A percentile compares a stretch with the other conserved stretches of the same genome.
Conservation (phyloP, 64 coral and sea anemone species). For the Montipora capricornis region DNA sequence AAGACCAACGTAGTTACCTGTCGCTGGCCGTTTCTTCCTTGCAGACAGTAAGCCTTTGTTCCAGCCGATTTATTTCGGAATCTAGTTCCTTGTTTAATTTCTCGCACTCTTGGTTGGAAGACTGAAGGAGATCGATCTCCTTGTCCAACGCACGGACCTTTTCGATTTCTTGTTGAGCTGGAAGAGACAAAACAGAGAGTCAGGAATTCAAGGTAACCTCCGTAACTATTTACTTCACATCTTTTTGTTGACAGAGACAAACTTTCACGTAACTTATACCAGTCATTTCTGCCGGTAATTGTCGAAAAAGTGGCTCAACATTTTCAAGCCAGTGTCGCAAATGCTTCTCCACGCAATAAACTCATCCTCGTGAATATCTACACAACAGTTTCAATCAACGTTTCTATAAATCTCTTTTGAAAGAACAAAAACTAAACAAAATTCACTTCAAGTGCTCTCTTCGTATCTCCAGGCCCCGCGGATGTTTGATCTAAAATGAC, state of each 20-base stretch:
- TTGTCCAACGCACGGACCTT: conserved; percentile 75
- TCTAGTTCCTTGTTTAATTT: conserved; percentile 82
- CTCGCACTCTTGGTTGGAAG: conserved; percentile 82
- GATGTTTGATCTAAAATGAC: too few relatives aligned
- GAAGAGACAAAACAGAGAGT: background rate
- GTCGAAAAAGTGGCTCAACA: too few relatives aligned
- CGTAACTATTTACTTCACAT: background rate
- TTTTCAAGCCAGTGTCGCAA: too few relatives aligned
- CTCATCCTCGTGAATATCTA: too few relatives aligned
- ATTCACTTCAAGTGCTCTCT: too few relatives aligned
- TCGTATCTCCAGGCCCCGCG: too few relatives aligned
- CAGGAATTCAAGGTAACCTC: background rate
- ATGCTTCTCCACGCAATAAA: too few relatives aligned
- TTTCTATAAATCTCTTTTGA: too few relatives aligned
- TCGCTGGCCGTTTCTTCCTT: conserved; percentile 82
- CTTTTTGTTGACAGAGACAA: background rate
- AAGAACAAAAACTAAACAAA: too few relatives aligned
- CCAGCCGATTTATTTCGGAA: conserved; percentile 76
- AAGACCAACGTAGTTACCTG: background rate
- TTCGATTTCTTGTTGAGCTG: conserved; percentile 94
- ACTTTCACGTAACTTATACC: background rate
- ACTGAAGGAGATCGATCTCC: conserved; percentile 76
- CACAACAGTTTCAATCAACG: too few relatives aligned
- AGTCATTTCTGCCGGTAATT: background rate
- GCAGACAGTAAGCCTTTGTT: conserved; percentile 68